A percentile compares a stretch with the other conserved stretches of the same genome.
Evolutionary conservation across 2,797 vertebrate species (phyloP).

Genomic region (Dendrocincla tyrannina): DNA sequence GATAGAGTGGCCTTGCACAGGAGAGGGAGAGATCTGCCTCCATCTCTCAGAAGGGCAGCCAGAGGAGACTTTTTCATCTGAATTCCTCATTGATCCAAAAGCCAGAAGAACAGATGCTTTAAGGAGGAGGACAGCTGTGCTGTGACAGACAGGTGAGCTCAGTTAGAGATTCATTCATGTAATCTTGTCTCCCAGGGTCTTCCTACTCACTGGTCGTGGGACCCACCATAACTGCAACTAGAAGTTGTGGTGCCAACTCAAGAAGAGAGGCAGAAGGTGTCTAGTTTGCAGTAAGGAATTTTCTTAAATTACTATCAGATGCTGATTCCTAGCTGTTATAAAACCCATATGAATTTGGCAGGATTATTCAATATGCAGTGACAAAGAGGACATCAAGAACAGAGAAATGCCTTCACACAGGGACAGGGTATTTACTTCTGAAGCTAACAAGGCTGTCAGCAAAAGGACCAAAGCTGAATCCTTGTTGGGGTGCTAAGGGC

Average conservation of each 20-base stretch:
- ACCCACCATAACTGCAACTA: not conserved
- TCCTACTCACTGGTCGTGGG: not conserved
- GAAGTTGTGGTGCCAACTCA: rapidly evolving
- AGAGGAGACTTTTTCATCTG: not conserved
- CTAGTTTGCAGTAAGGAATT: rapidly evolving
- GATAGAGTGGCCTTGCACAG: rapidly evolving
- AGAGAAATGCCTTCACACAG: not conserved
- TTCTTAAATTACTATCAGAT: not conserved
- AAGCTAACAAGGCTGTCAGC: not conserved
- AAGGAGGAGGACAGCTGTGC: not conserved
- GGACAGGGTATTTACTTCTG: not conserved
- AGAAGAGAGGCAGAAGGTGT: not conserved
- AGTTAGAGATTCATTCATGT: rapidly evolving
- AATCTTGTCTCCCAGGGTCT: not conserved
- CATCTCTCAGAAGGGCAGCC: slow-evolving; percentile 49
- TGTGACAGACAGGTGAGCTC: not conserved
- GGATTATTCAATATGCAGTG: not conserved
- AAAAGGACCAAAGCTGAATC: not conserved
- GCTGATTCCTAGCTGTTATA: not conserved
- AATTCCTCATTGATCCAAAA: not conserved
- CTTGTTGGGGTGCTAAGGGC: not conserved
- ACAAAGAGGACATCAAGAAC: not conserved
- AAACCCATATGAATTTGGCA: not conserved
- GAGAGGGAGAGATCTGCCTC: slow-evolving; percentile 38
- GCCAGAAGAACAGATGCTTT: not conserved